Base-by-base conservation (phyloP, 2,888 invertebrate genomes). In the Hylaea fasciaria region DNA sequence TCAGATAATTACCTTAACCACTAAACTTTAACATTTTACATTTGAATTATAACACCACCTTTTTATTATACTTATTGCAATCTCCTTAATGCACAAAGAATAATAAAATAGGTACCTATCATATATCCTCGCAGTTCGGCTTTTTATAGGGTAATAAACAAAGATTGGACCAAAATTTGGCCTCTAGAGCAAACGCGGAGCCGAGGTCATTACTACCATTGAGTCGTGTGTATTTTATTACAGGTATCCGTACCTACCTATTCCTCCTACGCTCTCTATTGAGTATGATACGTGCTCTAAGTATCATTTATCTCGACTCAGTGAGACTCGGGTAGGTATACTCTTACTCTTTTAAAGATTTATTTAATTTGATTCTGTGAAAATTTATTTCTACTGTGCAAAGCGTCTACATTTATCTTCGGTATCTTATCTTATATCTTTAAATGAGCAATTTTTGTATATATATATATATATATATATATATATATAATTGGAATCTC, bases 131-230 rank as follows among this genome's bases (percentile, higher is more conserved):
- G 50, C 61, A 64, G 63, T 62, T 62, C 48, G 65, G 41, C 62
- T 65, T 64, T 68, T 70, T 70, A 70, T 68, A 58, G 72, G 78
- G 72, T 76, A 79, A 74, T 80, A 80, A 80, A 80, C 72, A 76
- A 78, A 77, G 80, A 78, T 80, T 79, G 73, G 71, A 74, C 76
- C 74, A 77, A 77, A 78, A 74, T 78, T 74, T 76, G 72, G 73
- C 73, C 79, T 72, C 75, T 52, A 52, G 64, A 66, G 78, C 67
- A 64, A 69, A 68, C 69, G 73, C 65, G 70, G 72, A 66, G 64
- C 69, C 78, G 75, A 80, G 77, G 77, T 77, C 79, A 75, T 78
- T 80, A 78, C 76, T 73, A 71, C 74, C 74, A 79, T 78, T 70
- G 74, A 74, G 68, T 76, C 67, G 74, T 73, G 67, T 73, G 74